A percentile compares a stretch with the other conserved stretches of the same genome.
phyloP scores from a whole-genome alignment of 2,888 invertebrate genomes.

The Anthophora plumipes region DNA sequence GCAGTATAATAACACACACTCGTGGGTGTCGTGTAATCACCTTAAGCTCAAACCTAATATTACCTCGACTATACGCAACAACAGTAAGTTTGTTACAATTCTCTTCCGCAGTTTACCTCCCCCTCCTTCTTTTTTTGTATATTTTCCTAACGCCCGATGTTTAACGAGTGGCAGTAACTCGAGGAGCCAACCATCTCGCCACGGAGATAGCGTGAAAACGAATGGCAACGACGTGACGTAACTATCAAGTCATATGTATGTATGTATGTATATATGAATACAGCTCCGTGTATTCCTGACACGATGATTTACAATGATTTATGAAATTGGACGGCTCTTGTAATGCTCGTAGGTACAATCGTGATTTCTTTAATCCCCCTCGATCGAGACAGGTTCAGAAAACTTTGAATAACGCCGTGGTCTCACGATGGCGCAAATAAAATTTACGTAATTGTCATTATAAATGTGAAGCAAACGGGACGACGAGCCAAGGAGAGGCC shows the following conservation, averaged over 20 bases:
- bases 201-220: not conserved
- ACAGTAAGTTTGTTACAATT: not conserved
- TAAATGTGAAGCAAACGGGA: slow-evolving; percentile 37
- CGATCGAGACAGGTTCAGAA: slow-evolving; percentile 4
- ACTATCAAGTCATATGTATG: not conserved
- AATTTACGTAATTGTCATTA: slow-evolving; percentile 44
- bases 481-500: slow-evolving; percentile 14
- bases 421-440: not conserved
- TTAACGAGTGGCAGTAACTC: too few species aligned
- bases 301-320: not conserved
- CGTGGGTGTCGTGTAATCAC: slow-evolving; percentile 11
- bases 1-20: not conserved
- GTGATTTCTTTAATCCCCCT: too few species aligned
- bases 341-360: too few species aligned
- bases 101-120: not conserved
- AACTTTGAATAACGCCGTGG: not conserved
- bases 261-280: too few species aligned
- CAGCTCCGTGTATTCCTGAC: too few species aligned
- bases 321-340: not conserved
- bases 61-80: not conserved
- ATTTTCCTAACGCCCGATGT: too few species aligned
- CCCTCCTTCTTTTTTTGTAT: too few species aligned
- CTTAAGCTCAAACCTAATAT: slow-evolving; percentile 4
- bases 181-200: not conserved
- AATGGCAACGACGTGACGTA: not conserved